Evolutionary conservation across 1,140 invertebrate species (phyloP).

Genomic region (Latrodectus geometricus): DNA sequence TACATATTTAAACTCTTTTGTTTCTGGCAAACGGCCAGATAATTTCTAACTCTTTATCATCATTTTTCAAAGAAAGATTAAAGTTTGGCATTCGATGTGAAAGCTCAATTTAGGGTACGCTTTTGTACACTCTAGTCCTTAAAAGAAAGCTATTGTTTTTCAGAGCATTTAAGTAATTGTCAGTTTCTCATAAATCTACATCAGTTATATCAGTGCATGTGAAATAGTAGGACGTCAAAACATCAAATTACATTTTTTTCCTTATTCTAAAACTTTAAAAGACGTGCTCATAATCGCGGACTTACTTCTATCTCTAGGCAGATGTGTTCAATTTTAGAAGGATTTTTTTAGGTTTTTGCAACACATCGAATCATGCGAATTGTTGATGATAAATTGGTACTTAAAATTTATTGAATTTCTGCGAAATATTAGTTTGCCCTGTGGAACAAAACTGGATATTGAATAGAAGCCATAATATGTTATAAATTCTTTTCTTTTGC

Average conservation of each 20-base stretch:
- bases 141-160: conserved; percentile 28
- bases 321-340: too few relatives aligned
- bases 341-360: too few relatives aligned
- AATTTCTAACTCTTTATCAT: conserved; percentile 46
- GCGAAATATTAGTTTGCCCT: too few relatives aligned
- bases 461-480: too few relatives aligned
- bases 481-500: too few relatives aligned
- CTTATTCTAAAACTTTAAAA: too few relatives aligned
- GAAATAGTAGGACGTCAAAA: conserved; percentile 3
- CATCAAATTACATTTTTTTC: background rate
- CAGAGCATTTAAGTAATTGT: conserved; percentile 54
- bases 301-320: too few relatives aligned
- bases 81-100: conserved; percentile 47
- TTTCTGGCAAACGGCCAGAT: conserved; percentile 48
- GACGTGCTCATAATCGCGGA: too few relatives aligned
- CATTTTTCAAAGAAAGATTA: conserved; percentile 55
- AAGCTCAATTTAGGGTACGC: conserved; percentile 41
- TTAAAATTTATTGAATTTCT: too few relatives aligned
- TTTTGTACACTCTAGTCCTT: background rate
- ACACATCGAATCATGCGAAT: too few relatives aligned
- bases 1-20: conserved; percentile 51
- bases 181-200: conserved; percentile 43
- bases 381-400: too few relatives aligned
- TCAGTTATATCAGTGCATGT: conserved; percentile 15
- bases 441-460: too few relatives aligned